Base-by-base conservation (phyloP, 1,140 invertebrate species). In the Drosophila jambulina region DNA sequence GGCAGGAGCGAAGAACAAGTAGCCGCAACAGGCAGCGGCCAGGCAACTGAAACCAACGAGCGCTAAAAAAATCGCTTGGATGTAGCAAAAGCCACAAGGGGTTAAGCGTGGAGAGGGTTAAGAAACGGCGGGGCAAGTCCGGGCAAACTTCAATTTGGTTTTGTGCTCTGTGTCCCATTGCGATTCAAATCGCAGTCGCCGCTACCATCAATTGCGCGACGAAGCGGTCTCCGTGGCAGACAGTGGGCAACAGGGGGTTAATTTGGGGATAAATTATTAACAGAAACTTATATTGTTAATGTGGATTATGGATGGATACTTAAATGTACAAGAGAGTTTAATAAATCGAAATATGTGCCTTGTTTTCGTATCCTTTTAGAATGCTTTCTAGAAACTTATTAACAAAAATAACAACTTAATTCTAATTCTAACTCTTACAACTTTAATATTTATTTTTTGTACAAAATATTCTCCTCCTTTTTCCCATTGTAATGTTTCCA, bases 91-190 rank as follows among this genome's bases (percentile, higher is more conserved):
- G 19, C 70, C 70, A 42, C 70, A 72, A 38, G 56, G 43, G 68
- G 45, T 13, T 42, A 74, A 19, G 29, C 19, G 27, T n/a, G 21
- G 9, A 0, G 27, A 10, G 42, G 9, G 36, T 36, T 36, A 69
- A 25, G 23, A 38, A 49, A 25, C 13, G 27, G 43, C 58, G 61
- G 49, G 51, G 61, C 58, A 43, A 51, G 69, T 76, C 68, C 67
- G 36, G 56, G 71, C 76, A 76, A 85, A 90, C 85, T 90, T 90
- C 85, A 85, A 90, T 90, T 90, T 84, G 81, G 85, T 78, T 85
- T 79, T 80, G 58, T 64, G 67, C 65, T 51, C 58, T 56, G 21
- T 60, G 54, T 80, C 74, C 76, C 70, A 81, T 85, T 90, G 85
- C 81, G 85, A 90, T 90, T 90, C 85, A 90, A 90, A 90, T 90